Base-by-base conservation (phyloP, 2,797 vertebrate species). In the Epinephelus malabaricus region DNA sequence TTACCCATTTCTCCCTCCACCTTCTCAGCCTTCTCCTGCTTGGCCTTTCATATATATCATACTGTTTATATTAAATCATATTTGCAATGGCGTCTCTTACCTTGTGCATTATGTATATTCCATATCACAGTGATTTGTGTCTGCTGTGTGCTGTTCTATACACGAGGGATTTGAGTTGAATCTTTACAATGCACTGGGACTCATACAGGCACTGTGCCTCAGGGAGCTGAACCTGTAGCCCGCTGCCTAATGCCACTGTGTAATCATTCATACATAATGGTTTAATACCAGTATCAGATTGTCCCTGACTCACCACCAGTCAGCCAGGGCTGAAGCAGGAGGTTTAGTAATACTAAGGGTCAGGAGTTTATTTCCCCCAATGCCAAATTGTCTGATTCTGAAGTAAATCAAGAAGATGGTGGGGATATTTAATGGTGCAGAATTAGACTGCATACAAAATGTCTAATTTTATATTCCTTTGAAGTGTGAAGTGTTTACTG, bases 61-160 rank as follows among this genome's bases (percentile, higher is more conserved):
- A 34, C 43, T 65, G 34, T 66, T 56, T 51, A 55, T 55, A 63
- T 69, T 25, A 69, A 55, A 69, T 63, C n/a, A 49, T 27, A 51
- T 74, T 69, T 73, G 58, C 64, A 58, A 43, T 47, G 21, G 56
- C 40, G 62, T 47, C 9, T 67, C 21, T 27, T 18, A 38, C 43
- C 15, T 55, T 54, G 50, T 50, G 67, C 51, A 70, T 61, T 69
- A 69, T 63, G 50, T 54, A 62, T 56, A 34, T 70, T 38, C 47
- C 61, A 27, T 64, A 64, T 77, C 45, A 55, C 21, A 50, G 47
- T 46, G 68, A 60, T 55, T 19, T 47, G 56, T 40, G 50, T n/a
- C 40, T 61, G 49, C 30, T 54, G 19, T 1, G 3, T 55, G 55
- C 40, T 67, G 62, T 51, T 68, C 19, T 78, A 47, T 66, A 50